Conservation (phyloP, 2,797 vertebrate species). For the Adelosebastes latens region DNA sequence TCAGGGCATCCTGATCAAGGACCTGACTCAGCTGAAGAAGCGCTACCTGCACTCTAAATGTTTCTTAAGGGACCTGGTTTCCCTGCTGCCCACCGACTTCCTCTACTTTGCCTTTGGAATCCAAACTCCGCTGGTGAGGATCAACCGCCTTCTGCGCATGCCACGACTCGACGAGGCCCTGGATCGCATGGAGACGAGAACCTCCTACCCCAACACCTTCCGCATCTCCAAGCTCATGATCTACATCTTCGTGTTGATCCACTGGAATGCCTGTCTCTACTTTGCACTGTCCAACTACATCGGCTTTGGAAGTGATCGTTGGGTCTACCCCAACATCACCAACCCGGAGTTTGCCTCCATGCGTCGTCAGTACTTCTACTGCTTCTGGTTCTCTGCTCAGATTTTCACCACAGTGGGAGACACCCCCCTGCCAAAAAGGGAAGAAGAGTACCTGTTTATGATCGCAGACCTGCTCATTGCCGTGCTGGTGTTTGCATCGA, state of each 20-base stretch:
- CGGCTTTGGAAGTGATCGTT: conserved; percentile 87
- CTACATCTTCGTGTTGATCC: conserved; percentile 90
- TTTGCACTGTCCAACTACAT: conserved; percentile 88
- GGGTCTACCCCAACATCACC: conserved; percentile 91
- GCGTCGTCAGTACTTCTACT: conserved; percentile 90
- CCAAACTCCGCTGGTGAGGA: conserved; percentile 79
- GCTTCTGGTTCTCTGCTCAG: conserved; percentile 92
- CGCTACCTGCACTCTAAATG: conserved; percentile 82
- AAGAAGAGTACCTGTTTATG: conserved; percentile 92
- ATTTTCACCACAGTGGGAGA: conserved; percentile 93
- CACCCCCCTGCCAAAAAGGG: conserved; percentile 78
- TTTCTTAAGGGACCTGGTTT: conserved; percentile 85
- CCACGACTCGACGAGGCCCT: conserved; percentile 87
- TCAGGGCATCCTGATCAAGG: conserved; percentile 90
- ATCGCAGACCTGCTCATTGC: conserved; percentile 89
- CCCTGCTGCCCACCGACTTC: conserved; percentile 89
- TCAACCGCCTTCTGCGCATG: conserved; percentile 89
- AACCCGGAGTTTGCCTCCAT: conserved; percentile 73
- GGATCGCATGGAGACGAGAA: conserved; percentile 90
- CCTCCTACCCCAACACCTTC: conserved; percentile 89
- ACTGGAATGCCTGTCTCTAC: conserved; percentile 94
- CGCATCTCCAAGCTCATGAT: conserved; percentile 91
- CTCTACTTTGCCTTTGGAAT: conserved; percentile 83
- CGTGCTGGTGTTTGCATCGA: conserved; percentile 92
- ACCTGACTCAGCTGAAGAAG: conserved; percentile 70